Percentiles rank a stretch among this genome's conserved stretches.
These are phyloP conservation scores for Sarcophaga caerulescens DNA, from an alignment of 2,888 invertebrate species.

Conservation along the genomic window DNA sequence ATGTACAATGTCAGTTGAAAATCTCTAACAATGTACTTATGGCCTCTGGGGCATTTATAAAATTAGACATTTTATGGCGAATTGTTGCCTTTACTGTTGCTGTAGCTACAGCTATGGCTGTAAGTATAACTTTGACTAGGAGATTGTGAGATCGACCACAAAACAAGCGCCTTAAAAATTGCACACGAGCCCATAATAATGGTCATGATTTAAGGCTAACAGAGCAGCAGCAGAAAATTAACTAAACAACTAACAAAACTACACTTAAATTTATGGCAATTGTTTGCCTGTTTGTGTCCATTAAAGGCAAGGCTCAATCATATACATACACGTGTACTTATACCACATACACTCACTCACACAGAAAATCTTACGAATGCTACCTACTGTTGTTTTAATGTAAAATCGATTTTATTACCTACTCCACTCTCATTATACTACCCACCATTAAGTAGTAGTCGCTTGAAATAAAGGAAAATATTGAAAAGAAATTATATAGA, in stretches of 20 bases:
- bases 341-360: not conserved
- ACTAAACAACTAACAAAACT: conserved; percentile 2
- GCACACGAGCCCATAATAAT: conserved; percentile 44
- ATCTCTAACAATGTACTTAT: conserved; percentile 18
- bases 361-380: not conserved
- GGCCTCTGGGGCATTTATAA: conserved; percentile 57
- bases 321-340: too few species aligned
- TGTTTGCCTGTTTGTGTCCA: conserved; percentile 47
- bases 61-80: conserved; percentile 61
- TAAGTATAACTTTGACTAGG: conserved; percentile 5
- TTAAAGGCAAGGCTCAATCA: too few species aligned
- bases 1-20: not conserved
- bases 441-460: too few species aligned
- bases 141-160: too few species aligned
- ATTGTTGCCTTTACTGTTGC: not conserved
- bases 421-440: not conserved
- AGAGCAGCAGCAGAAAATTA: not conserved
- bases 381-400: conserved; percentile 53
- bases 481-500: conserved; percentile 21
- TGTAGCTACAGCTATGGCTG: not conserved
- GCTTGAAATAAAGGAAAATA: not conserved
- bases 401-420: conserved; percentile 62
- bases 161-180: not conserved
- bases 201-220: conserved; percentile 46
- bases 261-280: conserved; percentile 62